Base-by-base conservation (phyloP, 2,888 invertebrate species). In the Epinotia ramella region DNA sequence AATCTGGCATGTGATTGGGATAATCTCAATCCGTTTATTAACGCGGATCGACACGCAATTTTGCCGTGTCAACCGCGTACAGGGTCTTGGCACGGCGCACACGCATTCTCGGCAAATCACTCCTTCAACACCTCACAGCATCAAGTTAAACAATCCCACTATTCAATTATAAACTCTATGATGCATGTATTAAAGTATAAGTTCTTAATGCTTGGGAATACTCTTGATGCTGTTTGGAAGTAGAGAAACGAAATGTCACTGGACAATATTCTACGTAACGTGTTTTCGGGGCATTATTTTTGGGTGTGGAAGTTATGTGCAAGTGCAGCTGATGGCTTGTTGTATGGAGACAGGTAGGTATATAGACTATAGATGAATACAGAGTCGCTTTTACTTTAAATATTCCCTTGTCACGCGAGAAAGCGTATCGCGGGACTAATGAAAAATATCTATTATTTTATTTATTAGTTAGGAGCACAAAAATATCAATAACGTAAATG, bases 191-290 rank as follows among this genome's bases (percentile, higher is more conserved):
- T 46, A 60, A n/a, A 59, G 69, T 69, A 46, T 16, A 46, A 46
- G 9, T 46, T 46, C 5, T 16, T 2, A 28, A 5, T 28, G 20
- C 33, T 46, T 57, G 59, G 24, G 11, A 60, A 46, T 28, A 16
- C 5, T 18, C 12, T 59, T 69, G 12, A 60, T 28, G 28, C 69
- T n/a, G n/a, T 46, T 60, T 24, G 24, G 46, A 46, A 46, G 16
- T 44, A n/a, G 11, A 59, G 16, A 2, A 46, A 16, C 24, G 11
- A 60, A 69, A 69, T 69, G 69, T 60, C 69, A 69, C 69, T 69
- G 69, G 69, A 69, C 69, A 69, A 69, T 69, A 69, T 69, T 69
- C 60, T n/a, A 46, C 59, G 69, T 59, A 69, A 57, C 59, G 46
- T 60, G 69, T 69, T 60, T 60, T 59, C 28, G 69, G 59, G 69